Conservation (phyloP, 2,797 vertebrate species). For the Chiloscyllium punctatum region DNA sequence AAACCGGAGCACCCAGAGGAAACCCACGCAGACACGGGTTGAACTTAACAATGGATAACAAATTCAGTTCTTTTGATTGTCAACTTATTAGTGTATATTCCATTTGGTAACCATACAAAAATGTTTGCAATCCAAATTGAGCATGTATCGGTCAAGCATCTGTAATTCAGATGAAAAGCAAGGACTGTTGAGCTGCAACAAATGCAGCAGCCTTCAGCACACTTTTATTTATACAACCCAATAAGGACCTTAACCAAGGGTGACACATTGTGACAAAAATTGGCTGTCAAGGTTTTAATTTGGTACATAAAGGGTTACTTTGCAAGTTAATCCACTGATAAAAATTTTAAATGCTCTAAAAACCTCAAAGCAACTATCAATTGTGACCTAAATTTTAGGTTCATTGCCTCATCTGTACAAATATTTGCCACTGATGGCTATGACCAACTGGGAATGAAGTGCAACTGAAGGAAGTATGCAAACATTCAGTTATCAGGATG, state of each 20-base stretch:
- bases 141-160: neutral
- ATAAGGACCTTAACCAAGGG: neutral
- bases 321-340: neutral
- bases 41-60: constrained; percentile 9
- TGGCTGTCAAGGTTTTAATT: neutral
- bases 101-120: neutral
- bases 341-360: neutral
- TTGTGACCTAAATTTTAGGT: neutral
- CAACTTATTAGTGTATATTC: neutral
- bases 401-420: neutral
- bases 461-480: neutral
- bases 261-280: neutral
- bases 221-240: neutral
- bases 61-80: constrained; percentile 1
- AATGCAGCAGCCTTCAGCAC: neutral
- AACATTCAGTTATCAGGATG: neutral
- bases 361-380: neutral
- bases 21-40: neutral
- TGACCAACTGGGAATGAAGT: neutral
- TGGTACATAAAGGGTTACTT: neutral
- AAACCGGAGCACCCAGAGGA: too few species aligned
- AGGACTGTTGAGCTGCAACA: neutral
- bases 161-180: neutral
- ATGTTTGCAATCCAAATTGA: neutral
- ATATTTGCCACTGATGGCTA: neutral